These are phyloP conservation scores for Pimephales promelas DNA, from an alignment of 2,113 vertebrate species.

Conservation along the genomic window DNA sequence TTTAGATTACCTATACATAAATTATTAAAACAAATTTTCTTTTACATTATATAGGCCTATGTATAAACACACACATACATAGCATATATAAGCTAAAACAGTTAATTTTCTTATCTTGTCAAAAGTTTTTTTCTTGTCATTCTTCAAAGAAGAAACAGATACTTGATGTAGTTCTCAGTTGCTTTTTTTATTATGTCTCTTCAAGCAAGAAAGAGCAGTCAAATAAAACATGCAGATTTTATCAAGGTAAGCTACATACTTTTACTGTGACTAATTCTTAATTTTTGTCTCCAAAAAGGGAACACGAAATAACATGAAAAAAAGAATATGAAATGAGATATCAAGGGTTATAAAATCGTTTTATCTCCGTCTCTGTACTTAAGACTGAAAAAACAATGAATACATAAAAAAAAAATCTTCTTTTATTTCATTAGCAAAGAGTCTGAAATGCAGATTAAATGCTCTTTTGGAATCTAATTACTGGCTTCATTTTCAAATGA, in stretches of 20 bases:
- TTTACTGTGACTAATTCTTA: not conserved
- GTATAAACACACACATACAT: not conserved
- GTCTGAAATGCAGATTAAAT: slow-evolving; percentile 31
- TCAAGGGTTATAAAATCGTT: not conserved
- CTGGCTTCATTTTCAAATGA: slow-evolving; percentile 9
- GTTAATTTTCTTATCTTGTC: too few relatives aligned
- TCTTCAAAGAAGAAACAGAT: not conserved
- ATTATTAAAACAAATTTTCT: not conserved
- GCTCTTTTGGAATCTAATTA: slow-evolving; percentile 47
- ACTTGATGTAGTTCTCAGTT: not conserved
- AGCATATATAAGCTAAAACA: not conserved
- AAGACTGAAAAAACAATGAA: not conserved
- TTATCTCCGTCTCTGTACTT: not conserved
- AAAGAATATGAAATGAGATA: not conserved
- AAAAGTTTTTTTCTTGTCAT: not conserved
- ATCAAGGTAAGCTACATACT: not conserved
- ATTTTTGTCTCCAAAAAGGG: not conserved
- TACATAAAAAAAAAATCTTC: not conserved
- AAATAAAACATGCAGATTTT: not conserved
- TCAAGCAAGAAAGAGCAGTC: not conserved
- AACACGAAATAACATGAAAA: not conserved
- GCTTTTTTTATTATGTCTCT: not conserved
- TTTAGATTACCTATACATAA: too few relatives aligned
- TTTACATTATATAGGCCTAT: not conserved
- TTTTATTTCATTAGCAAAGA: slow-evolving; percentile 17